A percentile compares a stretch with the other conserved stretches of the same genome.
Conservation (phyloP, 2,797 vertebrate species). For the Chaunax sp. region DNA sequence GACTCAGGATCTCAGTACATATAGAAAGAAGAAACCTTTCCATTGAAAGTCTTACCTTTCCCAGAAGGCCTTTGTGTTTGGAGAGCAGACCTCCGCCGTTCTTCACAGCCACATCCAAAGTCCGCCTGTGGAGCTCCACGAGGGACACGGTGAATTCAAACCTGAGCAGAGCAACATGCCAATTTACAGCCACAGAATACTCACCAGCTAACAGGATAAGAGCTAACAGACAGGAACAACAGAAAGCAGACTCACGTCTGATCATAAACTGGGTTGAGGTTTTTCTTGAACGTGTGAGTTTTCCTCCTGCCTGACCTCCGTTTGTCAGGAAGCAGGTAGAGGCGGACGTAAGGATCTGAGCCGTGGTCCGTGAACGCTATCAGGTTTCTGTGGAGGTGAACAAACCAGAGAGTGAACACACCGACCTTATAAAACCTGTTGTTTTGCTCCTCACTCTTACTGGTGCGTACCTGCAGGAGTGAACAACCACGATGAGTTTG, state of each 20-base stretch:
- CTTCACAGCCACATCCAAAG: slow-evolving; percentile 95
- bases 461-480: slow-evolving; percentile 88
- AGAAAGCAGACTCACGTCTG: slow-evolving; percentile 86
- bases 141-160: slow-evolving; percentile 95
- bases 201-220: too few species aligned
- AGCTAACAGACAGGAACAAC: too few species aligned
- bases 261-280: slow-evolving; percentile 91
- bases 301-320: slow-evolving; percentile 94
- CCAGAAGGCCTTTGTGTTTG: slow-evolving; percentile 96
- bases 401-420: not conserved
- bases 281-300: slow-evolving; percentile 93
- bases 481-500: slow-evolving; percentile 94
- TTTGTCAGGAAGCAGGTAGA: slow-evolving; percentile 97
- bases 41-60: slow-evolving; percentile 84
- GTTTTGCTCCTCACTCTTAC: rapidly evolving
- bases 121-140: slow-evolving; percentile 90
- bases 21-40: too few species aligned
- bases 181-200: too few species aligned
- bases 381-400: slow-evolving; percentile 85
- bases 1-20: too few species aligned
- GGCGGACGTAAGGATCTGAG: slow-evolving; percentile 93
- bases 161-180: slow-evolving; percentile 81
- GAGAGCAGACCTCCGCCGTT: slow-evolving; percentile 94
- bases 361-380: slow-evolving; percentile 93
- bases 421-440: rapidly evolving